phyloP scores from a whole-genome alignment of 92 coral and sea anemone species.

The Montipora capitata region DNA sequence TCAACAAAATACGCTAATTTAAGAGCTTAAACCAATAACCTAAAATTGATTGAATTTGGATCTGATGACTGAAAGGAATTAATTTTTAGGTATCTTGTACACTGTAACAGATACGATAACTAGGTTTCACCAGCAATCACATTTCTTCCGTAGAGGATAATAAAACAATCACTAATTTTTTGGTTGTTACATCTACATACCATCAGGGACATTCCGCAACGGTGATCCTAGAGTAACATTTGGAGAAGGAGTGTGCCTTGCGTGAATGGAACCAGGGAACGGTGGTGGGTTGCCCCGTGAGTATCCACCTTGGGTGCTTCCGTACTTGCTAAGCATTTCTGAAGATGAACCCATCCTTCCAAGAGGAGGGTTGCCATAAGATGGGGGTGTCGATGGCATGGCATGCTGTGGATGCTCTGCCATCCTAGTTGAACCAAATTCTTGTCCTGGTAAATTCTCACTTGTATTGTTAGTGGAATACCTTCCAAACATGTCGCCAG shows the following conservation, averaged over 20 bases:
- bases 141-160: not conserved
- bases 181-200: slow-evolving; percentile 33
- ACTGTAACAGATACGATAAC: too few species aligned
- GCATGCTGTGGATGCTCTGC: slow-evolving; percentile 75
- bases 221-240: slow-evolving; percentile 90
- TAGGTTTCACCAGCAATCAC: too few species aligned
- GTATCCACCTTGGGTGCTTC: slow-evolving; percentile 44
- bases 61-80: too few species aligned
- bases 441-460: slow-evolving; percentile 56
- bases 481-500: slow-evolving; percentile 84
- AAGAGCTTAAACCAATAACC: too few species aligned
- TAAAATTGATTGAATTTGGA: too few species aligned
- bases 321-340: slow-evolving; percentile 56
- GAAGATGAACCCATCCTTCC: slow-evolving; percentile 50
- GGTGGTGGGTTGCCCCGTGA: slow-evolving; percentile 48
- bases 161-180: not conserved
- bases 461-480: slow-evolving; percentile 65
- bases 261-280: slow-evolving; percentile 75
- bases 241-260: slow-evolving; percentile 91
- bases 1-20: too few species aligned
- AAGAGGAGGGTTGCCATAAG: slow-evolving; percentile 69
- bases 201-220: slow-evolving; percentile 80
- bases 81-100: too few species aligned
- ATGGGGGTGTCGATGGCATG: slow-evolving; percentile 57
- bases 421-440: slow-evolving; percentile 65